Percentiles rank a stretch among this genome's conserved stretches.
Evolutionary conservation across 2,888 invertebrate species (phyloP).

Genomic region (Mantis religiosa): DNA sequence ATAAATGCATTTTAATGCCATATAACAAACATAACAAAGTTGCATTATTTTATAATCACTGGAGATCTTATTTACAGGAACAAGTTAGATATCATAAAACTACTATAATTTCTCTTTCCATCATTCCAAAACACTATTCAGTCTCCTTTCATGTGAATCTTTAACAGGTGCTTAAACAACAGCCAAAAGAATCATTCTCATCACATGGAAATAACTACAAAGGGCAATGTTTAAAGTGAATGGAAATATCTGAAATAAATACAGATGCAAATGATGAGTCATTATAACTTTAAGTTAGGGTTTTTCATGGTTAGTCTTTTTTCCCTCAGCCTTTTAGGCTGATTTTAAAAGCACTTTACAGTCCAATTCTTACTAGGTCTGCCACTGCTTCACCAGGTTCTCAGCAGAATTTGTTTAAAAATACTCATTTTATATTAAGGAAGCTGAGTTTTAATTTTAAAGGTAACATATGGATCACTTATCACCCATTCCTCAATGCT

Average conservation of each 20-base stretch:
- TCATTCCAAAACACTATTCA: not conserved
- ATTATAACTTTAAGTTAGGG: not conserved
- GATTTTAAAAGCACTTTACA: not conserved
- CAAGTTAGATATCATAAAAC: not conserved
- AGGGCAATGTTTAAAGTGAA: not conserved
- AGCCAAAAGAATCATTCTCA: not conserved
- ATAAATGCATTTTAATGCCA: constrained; percentile 10
- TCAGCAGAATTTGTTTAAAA: not conserved
- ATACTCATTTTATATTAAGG: not conserved
- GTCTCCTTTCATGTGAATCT: constrained; percentile 3
- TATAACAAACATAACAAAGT: constrained; percentile 6
- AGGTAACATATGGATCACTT: not conserved
- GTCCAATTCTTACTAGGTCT: not conserved
- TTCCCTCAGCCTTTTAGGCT: not conserved
- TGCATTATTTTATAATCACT: not conserved
- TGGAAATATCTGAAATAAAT: not conserved
- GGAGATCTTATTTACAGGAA: constrained; percentile 13
- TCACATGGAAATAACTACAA: not conserved
- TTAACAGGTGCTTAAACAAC: constrained; percentile 3
- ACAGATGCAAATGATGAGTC: not conserved
- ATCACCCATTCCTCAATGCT: not conserved
- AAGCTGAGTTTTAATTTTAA: not conserved
- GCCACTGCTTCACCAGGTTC: not conserved
- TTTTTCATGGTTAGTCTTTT: not conserved
- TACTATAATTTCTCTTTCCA: not conserved